A percentile compares a stretch with the other conserved stretches of the same genome.
Evolutionary conservation across 2,797 vertebrate species (phyloP).

Genomic region (Phataginus tricuspis): DNA sequence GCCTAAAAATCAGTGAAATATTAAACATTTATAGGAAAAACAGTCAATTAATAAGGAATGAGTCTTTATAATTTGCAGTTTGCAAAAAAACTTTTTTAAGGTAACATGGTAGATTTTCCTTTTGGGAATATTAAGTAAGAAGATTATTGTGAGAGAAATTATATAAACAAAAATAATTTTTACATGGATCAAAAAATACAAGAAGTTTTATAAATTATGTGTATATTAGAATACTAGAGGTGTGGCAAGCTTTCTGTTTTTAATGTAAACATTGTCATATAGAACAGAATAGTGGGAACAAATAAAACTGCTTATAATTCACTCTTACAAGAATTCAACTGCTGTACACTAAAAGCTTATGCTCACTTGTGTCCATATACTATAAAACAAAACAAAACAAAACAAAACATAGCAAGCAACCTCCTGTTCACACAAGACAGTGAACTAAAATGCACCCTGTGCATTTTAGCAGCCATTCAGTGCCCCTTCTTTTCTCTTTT

Average conservation of each 20-base stretch:
- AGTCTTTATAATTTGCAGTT: not conserved
- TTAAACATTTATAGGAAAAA: not conserved
- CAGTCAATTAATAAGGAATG: not conserved
- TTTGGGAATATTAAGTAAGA: not conserved
- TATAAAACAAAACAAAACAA: not conserved
- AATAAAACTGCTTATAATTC: not conserved
- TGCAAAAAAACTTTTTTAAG: not conserved
- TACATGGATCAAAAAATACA: not conserved
- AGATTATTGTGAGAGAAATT: not conserved
- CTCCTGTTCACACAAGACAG: not conserved
- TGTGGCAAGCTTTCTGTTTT: not conserved
- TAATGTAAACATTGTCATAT: not conserved
- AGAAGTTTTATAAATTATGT: not conserved
- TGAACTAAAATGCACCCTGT: not conserved
- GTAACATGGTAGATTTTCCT: constrained; percentile 11
- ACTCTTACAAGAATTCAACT: not conserved
- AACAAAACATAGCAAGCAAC: not conserved
- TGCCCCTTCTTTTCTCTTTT: not conserved
- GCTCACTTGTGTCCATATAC: not conserved
- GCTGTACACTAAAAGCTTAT: not conserved
- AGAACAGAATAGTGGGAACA: not conserved
- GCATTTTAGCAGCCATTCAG: not conserved
- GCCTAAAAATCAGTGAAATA: not conserved
- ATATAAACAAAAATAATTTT: not conserved
- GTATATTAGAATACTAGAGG: not conserved